These are phyloP conservation scores for Microcebus lehilahytsara DNA, from an alignment of 2,113 vertebrate species.

Conservation along the genomic window DNA sequence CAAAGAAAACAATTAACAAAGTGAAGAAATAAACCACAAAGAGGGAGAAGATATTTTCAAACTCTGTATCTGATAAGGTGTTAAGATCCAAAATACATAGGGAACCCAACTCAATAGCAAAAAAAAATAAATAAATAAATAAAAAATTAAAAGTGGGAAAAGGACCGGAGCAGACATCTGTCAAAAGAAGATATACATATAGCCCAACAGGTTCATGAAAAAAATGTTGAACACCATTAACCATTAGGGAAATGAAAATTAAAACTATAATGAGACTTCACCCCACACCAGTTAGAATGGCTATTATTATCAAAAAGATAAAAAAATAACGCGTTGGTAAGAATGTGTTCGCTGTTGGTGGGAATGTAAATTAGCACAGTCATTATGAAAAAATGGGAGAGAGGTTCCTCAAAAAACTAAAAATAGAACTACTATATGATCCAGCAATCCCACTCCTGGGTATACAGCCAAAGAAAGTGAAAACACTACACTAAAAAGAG, in stretches of 20 bases:
- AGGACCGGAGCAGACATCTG: neutral
- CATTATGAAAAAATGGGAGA: neutral
- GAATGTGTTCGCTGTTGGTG: neutral
- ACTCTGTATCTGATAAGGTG: neutral
- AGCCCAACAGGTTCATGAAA: neutral
- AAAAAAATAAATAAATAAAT: neutral
- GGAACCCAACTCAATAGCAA: neutral
- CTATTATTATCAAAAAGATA: neutral
- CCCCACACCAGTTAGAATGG: neutral
- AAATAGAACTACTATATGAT: neutral
- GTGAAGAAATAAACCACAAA: neutral
- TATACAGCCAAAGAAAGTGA: neutral
- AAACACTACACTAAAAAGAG: neutral
- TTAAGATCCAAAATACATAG: neutral
- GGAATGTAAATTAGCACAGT: neutral
- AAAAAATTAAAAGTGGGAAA: neutral
- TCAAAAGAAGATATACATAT: neutral
- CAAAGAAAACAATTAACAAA: neutral
- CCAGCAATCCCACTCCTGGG: neutral
- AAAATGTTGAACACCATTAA: neutral
- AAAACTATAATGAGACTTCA: neutral
- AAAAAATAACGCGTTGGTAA: neutral
- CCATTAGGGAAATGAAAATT: neutral
- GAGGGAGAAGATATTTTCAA: neutral
- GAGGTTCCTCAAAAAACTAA: neutral